A percentile compares a stretch with the other conserved stretches of the same genome.
phyloP scores from a whole-genome alignment of 2,113 vertebrate genomes.

The Elephas maximus region DNA sequence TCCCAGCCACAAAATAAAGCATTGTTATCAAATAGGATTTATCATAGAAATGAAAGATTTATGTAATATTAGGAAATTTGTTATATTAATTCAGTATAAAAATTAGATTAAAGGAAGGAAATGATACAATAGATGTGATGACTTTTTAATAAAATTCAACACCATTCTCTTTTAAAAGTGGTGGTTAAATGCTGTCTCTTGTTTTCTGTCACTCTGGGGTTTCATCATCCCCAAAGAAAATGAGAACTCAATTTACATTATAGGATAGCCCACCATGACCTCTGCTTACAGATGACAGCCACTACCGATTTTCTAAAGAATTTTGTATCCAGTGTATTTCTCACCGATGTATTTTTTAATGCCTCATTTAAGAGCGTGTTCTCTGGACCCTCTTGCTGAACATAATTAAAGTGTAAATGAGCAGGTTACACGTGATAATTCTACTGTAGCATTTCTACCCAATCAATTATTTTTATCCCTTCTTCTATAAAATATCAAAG shows the following conservation, averaged over 20 bases:
- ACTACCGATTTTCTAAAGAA: not conserved
- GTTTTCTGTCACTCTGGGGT: not conserved
- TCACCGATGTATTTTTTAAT: not conserved
- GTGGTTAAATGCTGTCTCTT: not conserved
- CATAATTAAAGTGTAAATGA: slow-evolving; percentile 1
- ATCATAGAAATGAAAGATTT: slow-evolving; percentile 39
- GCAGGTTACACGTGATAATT: slow-evolving; percentile 1
- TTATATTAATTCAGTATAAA: slow-evolving; percentile 38
- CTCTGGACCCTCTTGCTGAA: not conserved
- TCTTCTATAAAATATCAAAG: slow-evolving; percentile 22
- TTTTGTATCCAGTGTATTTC: not conserved
- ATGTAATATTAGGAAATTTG: not conserved
- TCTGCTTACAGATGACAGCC: not conserved
- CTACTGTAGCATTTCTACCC: not conserved
- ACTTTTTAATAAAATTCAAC: slow-evolving; percentile 52
- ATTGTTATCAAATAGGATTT: slow-evolving; percentile 45
- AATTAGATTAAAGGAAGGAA: slow-evolving; percentile 54
- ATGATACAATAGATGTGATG: slow-evolving; percentile 3
- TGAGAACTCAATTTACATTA: not conserved
- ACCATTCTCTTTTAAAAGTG: slow-evolving; percentile 11
- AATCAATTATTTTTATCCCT: slow-evolving; percentile 26
- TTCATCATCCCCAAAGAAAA: not conserved
- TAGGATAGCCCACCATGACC: not conserved
- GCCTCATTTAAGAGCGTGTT: not conserved
- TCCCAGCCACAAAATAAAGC: slow-evolving; percentile 53